Evolutionary conservation across 1,140 invertebrate genomes (phyloP), one percentile per base, ranked within the genome.

Genomic region (Argopecten irradians): DNA sequence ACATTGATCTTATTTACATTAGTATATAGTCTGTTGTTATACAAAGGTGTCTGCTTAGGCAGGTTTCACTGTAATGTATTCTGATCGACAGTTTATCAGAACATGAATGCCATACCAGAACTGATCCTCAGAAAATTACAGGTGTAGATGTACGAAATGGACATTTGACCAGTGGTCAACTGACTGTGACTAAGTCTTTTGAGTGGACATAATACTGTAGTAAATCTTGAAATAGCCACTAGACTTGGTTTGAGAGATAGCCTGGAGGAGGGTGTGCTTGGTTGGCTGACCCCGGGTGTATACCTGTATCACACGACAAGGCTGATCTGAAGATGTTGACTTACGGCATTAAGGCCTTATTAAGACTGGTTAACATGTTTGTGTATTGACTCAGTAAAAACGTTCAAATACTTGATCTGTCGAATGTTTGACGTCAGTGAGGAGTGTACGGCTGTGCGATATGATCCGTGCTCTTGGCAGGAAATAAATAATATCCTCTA

Each of bases 291-390:
- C 3, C 22, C 16, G 22, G 7, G 43, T 8, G 43, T 71, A 71
- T n/a, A 71, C 55, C 55, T 71, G 55, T 19, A 19, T 11, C 28
- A 71, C n/a, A 28, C 55, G n/a, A n/a, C n/a, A n/a, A n/a, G 22
- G 55, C 55, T 5, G 55, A n/a, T 71, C 22, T 71, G 55, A 71
- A 71, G 55, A 71, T 71, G 55, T 71, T 71, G 55, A 71, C 55
- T n/a, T 71, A 71, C 55, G 55, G 55, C n/a, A 71, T 71, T 71
- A 46, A 46, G 43, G 9, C 43, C 43, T 46, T 46, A 46, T 46
- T 46, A 71, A 71, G 55, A n/a, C 55, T 71, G n/a, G 55, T 71
- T 71, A 71, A 71, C 55, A 71, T 71, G 55, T 71, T 71, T 71
- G n/a, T 71, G 55, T 71, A n/a, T 71, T 71, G 55, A 71, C 55